These are phyloP conservation scores for Allobates femoralis DNA, from an alignment of 2,797 vertebrate genomes.

Conservation along the genomic window DNA sequence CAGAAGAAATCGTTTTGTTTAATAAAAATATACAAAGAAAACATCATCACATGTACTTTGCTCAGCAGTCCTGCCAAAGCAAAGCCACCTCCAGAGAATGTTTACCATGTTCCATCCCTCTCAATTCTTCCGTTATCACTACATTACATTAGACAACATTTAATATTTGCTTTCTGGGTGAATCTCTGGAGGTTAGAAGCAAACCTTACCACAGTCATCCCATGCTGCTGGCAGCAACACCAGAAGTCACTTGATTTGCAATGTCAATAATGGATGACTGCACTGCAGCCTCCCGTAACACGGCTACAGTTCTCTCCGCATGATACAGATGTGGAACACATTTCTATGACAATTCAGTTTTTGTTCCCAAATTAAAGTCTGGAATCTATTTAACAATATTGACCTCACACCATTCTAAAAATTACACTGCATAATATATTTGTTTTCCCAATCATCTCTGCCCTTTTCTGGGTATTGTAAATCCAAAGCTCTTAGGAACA, in stretches of 20 bases:
- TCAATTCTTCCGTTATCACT: neutral
- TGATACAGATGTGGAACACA: neutral
- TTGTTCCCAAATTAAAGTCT: no score
- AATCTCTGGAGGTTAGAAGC: neutral
- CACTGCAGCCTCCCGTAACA: neutral
- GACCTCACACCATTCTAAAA: no score
- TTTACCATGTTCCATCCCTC: neutral
- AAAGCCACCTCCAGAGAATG: neutral
- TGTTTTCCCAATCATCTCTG: no score
- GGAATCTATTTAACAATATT: no score
- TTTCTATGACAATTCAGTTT: neutral
- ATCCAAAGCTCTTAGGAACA: no score
- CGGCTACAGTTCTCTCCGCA: neutral
- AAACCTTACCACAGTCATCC: neutral
- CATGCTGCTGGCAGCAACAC: neutral
- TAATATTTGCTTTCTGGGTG: constrained; percentile 9
- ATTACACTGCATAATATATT: no score
- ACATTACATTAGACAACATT: neutral
- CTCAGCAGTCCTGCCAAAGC: neutral
- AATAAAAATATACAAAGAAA: neutral
- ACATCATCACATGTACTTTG: constrained; percentile 2
- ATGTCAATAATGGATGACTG: constrained; percentile 22
- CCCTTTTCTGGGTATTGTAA: no score
- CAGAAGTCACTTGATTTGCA: constrained; percentile 15
- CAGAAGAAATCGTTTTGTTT: no score